Conservation (phyloP, 2,113 vertebrate genomes). For the Scartelaos histophorus region DNA sequence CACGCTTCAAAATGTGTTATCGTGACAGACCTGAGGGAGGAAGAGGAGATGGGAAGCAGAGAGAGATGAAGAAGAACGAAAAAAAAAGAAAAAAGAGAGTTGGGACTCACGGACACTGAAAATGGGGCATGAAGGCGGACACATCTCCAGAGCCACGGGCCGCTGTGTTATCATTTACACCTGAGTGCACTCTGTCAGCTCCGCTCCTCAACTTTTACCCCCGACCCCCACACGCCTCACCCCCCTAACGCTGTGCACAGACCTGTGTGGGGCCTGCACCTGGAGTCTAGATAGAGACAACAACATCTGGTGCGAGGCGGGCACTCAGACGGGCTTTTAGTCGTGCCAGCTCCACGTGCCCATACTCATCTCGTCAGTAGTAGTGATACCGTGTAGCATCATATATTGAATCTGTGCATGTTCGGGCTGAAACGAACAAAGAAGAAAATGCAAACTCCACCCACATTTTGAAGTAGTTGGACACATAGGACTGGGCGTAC, state of each 20-base stretch:
- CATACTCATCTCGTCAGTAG: not conserved
- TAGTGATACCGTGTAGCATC: too few species aligned
- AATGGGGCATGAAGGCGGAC: conserved; percentile 55
- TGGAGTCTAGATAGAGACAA: conserved; percentile 12
- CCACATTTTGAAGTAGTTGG: too few species aligned
- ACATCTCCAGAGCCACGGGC: conserved; percentile 48
- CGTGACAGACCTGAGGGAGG: not conserved
- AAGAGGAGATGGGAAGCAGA: not conserved
- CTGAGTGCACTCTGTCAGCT: conserved; percentile 53
- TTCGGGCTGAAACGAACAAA: too few species aligned
- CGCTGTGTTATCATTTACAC: conserved; percentile 51
- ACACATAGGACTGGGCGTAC: too few species aligned
- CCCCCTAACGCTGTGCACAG: not conserved
- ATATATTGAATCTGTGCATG: too few species aligned
- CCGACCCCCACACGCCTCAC: too few species aligned
- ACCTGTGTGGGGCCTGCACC: conserved; percentile 5
- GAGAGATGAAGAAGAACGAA: not conserved
- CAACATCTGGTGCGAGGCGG: conserved; percentile 34
- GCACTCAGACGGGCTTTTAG: not conserved
- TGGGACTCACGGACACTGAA: conserved; percentile 41
- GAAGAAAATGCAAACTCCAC: not conserved
- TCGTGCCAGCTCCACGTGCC: not conserved
- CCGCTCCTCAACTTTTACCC: conserved; percentile 56
- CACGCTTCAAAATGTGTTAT: too few species aligned
- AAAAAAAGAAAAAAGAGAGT: conserved; percentile 12